Evolutionary conservation across 2,888 invertebrate species (phyloP), one percentile per base, ranked within the genome.

Genomic region (Drosophila leonis): DNA sequence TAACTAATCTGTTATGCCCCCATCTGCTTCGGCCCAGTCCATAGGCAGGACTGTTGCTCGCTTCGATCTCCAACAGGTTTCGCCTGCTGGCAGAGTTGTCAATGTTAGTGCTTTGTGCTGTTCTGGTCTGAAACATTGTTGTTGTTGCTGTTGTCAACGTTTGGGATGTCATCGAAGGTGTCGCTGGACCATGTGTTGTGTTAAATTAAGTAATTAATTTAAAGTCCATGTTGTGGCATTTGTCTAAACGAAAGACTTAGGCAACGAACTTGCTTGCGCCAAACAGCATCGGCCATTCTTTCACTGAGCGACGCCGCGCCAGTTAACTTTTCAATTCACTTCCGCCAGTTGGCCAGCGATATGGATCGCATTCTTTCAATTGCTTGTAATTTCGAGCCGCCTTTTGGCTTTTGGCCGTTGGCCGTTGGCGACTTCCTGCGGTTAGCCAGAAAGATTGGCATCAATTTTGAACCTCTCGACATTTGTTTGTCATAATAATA

Each of bases 1-100:
- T 90, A 91, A 92, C 92, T 92, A 92, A 91, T 92, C 92, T 92
- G 92, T 92, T 91, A 82, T 82, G 83, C 80, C 82, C 75, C 81
- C 75, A 78, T 80, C 74, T 72, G 59, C 65, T 70, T 55, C 65
- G 37, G 64, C 27, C 54, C 60, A 29, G 69, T 29, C 29, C 44
- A n/a, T 37, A 12, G 27, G 18, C 52, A 66, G 49, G 55, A 65
- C 48, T 54, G 49, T 31, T 20, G 42, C 59, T 41, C 54, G 31
- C 46, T 52, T 74, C 75, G 75, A 67, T 69, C 61, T 66, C 42
- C 62, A 79, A 84, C 88, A 83, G 88, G 84, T 85, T 84, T 82
- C 51, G 65, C 54, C 67, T 46, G 52, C 44, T 33, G 72, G 66
- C 75, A 3, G 71, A 78, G 71, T 75, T 75, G 79, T 80, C 80